Conservation (phyloP, 2,888 invertebrate species). For the Chaetogeoica ovagalla region DNA sequence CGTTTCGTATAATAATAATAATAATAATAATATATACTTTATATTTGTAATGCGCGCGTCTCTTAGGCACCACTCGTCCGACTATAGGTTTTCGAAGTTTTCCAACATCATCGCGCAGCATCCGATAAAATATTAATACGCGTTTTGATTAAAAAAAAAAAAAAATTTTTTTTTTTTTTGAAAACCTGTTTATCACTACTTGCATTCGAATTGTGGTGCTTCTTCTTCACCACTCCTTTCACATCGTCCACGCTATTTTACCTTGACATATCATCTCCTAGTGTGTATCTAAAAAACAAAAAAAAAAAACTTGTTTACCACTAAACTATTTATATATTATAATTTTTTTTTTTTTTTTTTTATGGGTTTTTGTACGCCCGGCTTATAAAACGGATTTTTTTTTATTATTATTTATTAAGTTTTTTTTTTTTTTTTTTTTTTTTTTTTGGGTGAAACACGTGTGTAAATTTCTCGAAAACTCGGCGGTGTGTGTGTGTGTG, state of each 20-base stretch:
- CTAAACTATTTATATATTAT: background rate
- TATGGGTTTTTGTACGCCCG: no score
- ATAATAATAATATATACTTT: no score
- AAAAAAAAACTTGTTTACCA: slow-evolving; percentile 12
- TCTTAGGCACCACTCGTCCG: no score
- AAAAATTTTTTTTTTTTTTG: background rate
- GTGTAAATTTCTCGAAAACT: background rate
- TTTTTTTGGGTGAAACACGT: slow-evolving; percentile 27
- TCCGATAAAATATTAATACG: no score
- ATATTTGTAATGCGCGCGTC: no score
- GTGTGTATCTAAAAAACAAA: slow-evolving; percentile 11
- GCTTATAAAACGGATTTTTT: no score
- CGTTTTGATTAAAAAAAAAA: no score
- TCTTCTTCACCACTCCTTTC: background rate
- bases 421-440: background rate
- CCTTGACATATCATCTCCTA: slow-evolving; percentile 21
- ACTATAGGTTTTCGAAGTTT: no score
- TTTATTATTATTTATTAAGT: background rate
- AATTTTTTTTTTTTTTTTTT: background rate
- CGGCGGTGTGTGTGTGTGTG: no score
- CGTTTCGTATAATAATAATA: no score
- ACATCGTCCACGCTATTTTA: background rate
- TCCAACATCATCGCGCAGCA: no score
- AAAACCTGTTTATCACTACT: background rate
- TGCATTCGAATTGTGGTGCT: background rate